A percentile compares a stretch with the other conserved stretches of the same genome.
Evolutionary conservation across 2,113 vertebrate species (phyloP).

Genomic region (Phrynocephalus versicolor): DNA sequence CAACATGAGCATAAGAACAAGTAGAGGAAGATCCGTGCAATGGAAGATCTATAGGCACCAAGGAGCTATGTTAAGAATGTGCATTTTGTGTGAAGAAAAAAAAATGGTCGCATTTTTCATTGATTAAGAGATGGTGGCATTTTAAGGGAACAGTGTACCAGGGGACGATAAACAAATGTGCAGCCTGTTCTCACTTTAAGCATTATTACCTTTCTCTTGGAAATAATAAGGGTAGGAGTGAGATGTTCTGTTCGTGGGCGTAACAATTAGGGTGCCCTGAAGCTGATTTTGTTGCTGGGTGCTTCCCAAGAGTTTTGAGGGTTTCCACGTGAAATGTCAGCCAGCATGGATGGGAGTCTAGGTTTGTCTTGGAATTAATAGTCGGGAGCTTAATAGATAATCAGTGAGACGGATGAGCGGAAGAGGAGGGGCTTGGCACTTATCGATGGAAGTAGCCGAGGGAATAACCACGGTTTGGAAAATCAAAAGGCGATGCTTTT

Average conservation of each 20-base stretch:
- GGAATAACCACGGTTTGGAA: conserved; percentile 30
- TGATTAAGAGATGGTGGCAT: not conserved
- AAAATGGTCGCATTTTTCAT: not conserved
- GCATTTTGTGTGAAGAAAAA: not conserved
- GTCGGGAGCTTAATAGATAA: conserved; percentile 18
- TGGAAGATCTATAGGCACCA: not conserved
- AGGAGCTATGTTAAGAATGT: too few species aligned
- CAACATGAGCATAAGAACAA: not conserved
- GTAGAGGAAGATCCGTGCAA: not conserved
- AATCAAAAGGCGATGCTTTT: conserved; percentile 59
- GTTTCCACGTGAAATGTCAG: not conserved
- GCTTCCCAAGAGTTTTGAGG: not conserved
- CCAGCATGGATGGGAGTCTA: conserved; percentile 4
- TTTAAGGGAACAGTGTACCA: not conserved
- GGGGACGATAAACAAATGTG: conserved; percentile 18
- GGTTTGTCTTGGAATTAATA: conserved; percentile 25
- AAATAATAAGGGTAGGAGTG: conserved; percentile 12
- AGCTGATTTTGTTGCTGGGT: not conserved
- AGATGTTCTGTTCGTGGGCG: not conserved
- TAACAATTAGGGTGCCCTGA: not conserved
- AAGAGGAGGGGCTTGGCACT: conserved; percentile 30
- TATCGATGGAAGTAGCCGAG: conserved; percentile 36
- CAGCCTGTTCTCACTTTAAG: not conserved
- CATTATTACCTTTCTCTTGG: not conserved
- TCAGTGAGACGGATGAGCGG: conserved; percentile 5